phyloP scores from a whole-genome alignment of 2,888 invertebrate genomes.

The Onthophagus sagittarius region DNA sequence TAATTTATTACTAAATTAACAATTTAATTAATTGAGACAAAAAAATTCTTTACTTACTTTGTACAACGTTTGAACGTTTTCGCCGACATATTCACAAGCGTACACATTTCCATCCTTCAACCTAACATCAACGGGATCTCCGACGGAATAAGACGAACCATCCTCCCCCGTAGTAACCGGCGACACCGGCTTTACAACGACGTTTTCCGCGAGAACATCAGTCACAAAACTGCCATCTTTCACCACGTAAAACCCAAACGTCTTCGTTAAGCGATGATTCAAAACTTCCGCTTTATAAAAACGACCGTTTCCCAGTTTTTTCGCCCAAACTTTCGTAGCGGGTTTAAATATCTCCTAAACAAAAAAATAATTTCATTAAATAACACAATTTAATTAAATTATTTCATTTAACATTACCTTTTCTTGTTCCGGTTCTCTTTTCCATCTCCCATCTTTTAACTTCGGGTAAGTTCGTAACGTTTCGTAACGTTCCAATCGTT shows the following conservation, averaged over 20 bases:
- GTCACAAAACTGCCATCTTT: conserved; percentile 59
- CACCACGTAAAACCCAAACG: conserved; percentile 56
- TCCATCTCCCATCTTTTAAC: background rate
- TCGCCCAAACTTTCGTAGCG: conserved; percentile 55
- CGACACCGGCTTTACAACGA: conserved; percentile 40
- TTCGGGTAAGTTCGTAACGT: conserved; percentile 18
- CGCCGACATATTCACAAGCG: conserved; percentile 23
- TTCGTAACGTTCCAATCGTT: conserved; percentile 13
- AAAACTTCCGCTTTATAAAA: conserved; percentile 56
- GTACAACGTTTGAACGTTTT: conserved; percentile 18
- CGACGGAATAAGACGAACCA: conserved; percentile 39
- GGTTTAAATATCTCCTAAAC: background rate
- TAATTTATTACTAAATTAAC: background rate
- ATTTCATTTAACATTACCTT: conserved; percentile 9
- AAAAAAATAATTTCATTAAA: too few relatives aligned
- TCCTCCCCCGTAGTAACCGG: too few relatives aligned
- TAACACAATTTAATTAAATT: background rate
- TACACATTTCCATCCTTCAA: conserved; percentile 53
- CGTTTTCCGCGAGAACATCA: conserved; percentile 54
- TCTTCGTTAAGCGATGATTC: conserved; percentile 39
- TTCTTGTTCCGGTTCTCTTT: background rate
- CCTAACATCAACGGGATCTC: conserved; percentile 51
- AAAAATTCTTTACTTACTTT: conserved; percentile 19
- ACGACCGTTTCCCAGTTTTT: conserved; percentile 55
- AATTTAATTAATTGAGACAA: too few relatives aligned